These are phyloP conservation scores for Ectemnius cavifrons DNA, from an alignment of 2,888 invertebrate species.

Conservation along the genomic window DNA sequence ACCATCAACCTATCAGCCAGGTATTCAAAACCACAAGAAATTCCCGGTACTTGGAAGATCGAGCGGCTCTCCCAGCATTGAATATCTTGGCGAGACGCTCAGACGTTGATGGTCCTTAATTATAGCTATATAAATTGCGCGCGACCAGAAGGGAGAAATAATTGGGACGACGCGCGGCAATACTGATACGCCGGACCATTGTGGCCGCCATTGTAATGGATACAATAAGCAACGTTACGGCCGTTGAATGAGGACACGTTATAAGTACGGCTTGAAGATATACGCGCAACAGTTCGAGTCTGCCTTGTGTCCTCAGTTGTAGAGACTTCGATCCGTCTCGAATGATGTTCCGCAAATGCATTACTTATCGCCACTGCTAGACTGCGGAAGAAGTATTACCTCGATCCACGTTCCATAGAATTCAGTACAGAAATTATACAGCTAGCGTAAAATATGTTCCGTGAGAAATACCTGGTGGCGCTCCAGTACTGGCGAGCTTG, in stretches of 20 bases:
- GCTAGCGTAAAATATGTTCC: too few species aligned
- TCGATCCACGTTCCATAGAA: not conserved
- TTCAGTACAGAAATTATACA: too few species aligned
- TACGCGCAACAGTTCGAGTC: slow-evolving; percentile 1
- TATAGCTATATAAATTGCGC: not conserved
- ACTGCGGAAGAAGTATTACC: not conserved
- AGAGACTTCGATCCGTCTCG: slow-evolving; percentile 28
- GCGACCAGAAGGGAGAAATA: not conserved
- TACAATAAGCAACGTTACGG: slow-evolving; percentile 2
- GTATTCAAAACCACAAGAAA: too few species aligned
- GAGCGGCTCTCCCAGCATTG: not conserved
- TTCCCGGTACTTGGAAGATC: too few species aligned
- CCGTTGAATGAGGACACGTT: slow-evolving; percentile 12
- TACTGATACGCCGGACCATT: slow-evolving; percentile 11
- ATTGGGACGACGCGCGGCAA: slow-evolving; percentile 1
- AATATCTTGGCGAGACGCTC: not conserved
- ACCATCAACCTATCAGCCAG: not conserved
- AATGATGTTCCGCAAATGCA: slow-evolving; percentile 17
- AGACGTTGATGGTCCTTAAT: too few species aligned
- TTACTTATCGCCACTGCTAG: slow-evolving; percentile 14
- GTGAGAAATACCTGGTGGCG: too few species aligned
- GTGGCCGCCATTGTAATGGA: slow-evolving; percentile 7
- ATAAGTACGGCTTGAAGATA: not conserved
- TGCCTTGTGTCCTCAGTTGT: too few species aligned
- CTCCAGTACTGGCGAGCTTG: too few species aligned